phyloP scores from a whole-genome alignment of 2,113 vertebrate species.

The Sigmodon hispidus region DNA sequence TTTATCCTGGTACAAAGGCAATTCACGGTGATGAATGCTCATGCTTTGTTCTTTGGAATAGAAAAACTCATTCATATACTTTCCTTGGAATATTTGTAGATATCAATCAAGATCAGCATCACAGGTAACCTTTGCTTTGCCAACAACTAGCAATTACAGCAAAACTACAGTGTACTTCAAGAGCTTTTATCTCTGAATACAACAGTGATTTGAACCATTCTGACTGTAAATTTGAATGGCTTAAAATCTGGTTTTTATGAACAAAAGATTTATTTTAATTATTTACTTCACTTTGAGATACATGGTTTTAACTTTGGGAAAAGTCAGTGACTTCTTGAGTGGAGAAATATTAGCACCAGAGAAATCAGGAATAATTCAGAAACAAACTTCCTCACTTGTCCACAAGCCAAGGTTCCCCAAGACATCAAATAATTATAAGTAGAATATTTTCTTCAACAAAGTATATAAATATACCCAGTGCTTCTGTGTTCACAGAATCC shows the following conservation, averaged over 20 bases:
- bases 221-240: slow-evolving; percentile 63
- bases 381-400: slow-evolving; percentile 51
- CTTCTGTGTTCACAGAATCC: slow-evolving; percentile 33
- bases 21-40: neutral
- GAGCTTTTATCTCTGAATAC: slow-evolving; percentile 43
- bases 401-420: slow-evolving; percentile 20
- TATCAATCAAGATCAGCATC: slow-evolving; percentile 6
- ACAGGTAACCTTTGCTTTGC: slow-evolving; percentile 55
- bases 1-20: neutral
- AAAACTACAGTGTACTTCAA: slow-evolving; percentile 56
- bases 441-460: slow-evolving; percentile 40
- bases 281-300: slow-evolving; percentile 43
- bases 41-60: neutral
- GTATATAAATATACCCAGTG: slow-evolving; percentile 6
- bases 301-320: slow-evolving; percentile 33
- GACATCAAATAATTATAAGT: slow-evolving; percentile 17
- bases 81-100: slow-evolving; percentile 31
- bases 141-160: slow-evolving; percentile 47
- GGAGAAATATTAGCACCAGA: neutral
- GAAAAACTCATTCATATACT: slow-evolving; percentile 6
- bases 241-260: slow-evolving; percentile 66
- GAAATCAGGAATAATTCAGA: slow-evolving; percentile 39
- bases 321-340: slow-evolving; percentile 59
- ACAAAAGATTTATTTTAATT: slow-evolving; percentile 36
- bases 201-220: slow-evolving; percentile 47